phyloP scores from a whole-genome alignment of 2,797 vertebrate species.

The Sylvilagus floridanus region DNA sequence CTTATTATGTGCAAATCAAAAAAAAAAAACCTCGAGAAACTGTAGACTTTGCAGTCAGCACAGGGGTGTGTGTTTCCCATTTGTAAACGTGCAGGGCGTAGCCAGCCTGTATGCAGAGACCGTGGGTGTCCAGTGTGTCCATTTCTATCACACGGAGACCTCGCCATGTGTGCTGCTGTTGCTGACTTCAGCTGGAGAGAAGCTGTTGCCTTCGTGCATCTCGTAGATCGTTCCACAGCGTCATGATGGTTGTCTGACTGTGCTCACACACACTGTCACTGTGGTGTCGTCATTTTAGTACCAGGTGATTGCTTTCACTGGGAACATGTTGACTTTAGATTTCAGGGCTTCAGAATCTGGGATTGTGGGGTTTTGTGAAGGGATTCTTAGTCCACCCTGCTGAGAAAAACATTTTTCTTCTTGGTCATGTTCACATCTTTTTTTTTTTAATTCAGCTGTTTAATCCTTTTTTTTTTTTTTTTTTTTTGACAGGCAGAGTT shows the following conservation, averaged over 20 bases:
- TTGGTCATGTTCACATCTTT: neutral
- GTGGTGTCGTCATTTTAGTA: neutral
- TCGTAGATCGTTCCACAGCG: neutral
- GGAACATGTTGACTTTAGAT: neutral
- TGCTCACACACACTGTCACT: neutral
- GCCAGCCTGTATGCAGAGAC: neutral
- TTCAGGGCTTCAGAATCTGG: neutral
- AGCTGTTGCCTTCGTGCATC: too few species aligned
- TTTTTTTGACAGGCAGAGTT: too few species aligned
- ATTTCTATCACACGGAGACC: too few species aligned
- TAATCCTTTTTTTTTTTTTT: too few species aligned
- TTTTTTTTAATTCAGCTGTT: too few species aligned
- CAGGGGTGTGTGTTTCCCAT: neutral
- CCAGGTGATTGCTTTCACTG: neutral
- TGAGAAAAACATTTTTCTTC: neutral
- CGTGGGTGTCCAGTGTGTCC: neutral
- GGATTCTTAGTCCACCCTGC: neutral
- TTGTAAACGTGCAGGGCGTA: neutral
- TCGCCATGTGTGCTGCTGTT: too few species aligned
- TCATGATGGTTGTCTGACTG: neutral
- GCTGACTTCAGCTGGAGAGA: too few species aligned
- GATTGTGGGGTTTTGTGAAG: neutral
- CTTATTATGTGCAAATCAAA: constrained; percentile 60
- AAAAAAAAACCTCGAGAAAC: neutral
- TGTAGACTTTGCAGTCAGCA: neutral